Base-by-base conservation (phyloP, 2,113 vertebrate genomes). In the Rutilus rutilus region DNA sequence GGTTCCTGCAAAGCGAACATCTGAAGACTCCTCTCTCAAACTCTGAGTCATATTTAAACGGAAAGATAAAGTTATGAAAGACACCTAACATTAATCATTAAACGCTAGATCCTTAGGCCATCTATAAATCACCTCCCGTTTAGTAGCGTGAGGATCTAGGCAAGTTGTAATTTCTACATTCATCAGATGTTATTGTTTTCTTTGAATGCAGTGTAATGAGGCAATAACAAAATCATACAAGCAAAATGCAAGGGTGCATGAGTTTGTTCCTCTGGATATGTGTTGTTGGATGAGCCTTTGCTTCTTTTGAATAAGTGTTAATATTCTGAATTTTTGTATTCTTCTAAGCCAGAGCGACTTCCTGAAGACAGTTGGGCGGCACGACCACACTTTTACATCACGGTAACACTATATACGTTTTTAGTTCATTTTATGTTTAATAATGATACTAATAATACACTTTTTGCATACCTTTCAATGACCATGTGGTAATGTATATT, bases 1-100 rank as follows among this genome's bases (percentile, higher is more conserved):
- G 52, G 67, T 59, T 9, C 87, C 86, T 89, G 89, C 85, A 81
- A 79, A 89, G 80, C 88, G 73, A 86, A 73, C 62, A 89, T 89
- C 73, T 86, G 42, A 78, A 36, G n/a, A 10, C 11, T 25, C 3
- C 30, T 1, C 2, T 27, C 78, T 11, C 52, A 17, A 50, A 25
- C 14, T 86, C 52, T 79, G 71, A 83, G 42, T 81, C 75, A 86
- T 54, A 12, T 67, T 82, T 59, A 84, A 54, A n/a, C 23, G 19
- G 69, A 4, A 39, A 80, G 60, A 81, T 78, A 86, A 86, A 82
- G 82, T 50, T n/a, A 42, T 30, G 52, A 54, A 82, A 78, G 74
- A 71, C 23, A n/a, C 64, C 12, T 36, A 75, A 42, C 83, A 60
- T 89, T 84, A 87, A 79, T 85, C 86, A 81, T 81, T 65, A 76